Percentiles rank a stretch among this genome's conserved stretches.
phyloP scores from a whole-genome alignment of 2,888 invertebrate species.

The Drosophila tripunctata region DNA sequence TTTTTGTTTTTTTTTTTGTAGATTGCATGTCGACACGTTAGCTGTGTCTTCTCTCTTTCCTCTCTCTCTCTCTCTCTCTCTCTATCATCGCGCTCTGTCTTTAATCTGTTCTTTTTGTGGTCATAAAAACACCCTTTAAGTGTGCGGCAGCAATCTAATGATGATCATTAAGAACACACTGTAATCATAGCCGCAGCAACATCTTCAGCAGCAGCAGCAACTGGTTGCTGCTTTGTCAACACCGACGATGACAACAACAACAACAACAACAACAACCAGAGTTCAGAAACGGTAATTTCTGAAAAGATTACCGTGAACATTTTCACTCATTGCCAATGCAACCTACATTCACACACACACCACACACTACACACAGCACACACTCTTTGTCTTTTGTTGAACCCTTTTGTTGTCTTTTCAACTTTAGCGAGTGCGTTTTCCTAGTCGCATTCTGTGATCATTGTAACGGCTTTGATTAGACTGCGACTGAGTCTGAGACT shows the following conservation, averaged over 20 bases:
- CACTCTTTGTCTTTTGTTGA: slow-evolving; percentile 7
- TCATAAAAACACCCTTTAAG: slow-evolving; percentile 65
- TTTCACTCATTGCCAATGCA: slow-evolving; percentile 73
- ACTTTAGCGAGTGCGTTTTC: slow-evolving; percentile 50
- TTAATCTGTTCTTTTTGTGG: slow-evolving; percentile 3
- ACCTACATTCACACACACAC: slow-evolving; percentile 65
- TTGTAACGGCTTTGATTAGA: slow-evolving; percentile 74
- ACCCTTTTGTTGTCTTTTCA: slow-evolving; percentile 52
- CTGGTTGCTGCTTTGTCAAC: slow-evolving; percentile 70
- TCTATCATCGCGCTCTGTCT: slow-evolving; percentile 1
- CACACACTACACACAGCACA: slow-evolving; percentile 11
- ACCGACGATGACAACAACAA: slow-evolving; percentile 34
- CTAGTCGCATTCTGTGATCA: slow-evolving; percentile 63
- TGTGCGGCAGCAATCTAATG: slow-evolving; percentile 66
- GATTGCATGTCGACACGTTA: slow-evolving; percentile 77
- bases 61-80: background rate
- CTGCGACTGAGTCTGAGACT: background rate
- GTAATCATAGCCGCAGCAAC: slow-evolving; percentile 55
- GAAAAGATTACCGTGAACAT: slow-evolving; percentile 68
- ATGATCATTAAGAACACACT: slow-evolving; percentile 72
- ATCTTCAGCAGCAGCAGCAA: slow-evolving; percentile 29
- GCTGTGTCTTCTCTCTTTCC: background rate
- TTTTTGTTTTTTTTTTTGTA: slow-evolving; percentile 9
- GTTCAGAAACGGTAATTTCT: slow-evolving; percentile 68
- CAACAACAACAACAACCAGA: slow-evolving; percentile 23